Base-by-base conservation (phyloP, 2,797 vertebrate genomes). In the Darevskia nairensis region DNA sequence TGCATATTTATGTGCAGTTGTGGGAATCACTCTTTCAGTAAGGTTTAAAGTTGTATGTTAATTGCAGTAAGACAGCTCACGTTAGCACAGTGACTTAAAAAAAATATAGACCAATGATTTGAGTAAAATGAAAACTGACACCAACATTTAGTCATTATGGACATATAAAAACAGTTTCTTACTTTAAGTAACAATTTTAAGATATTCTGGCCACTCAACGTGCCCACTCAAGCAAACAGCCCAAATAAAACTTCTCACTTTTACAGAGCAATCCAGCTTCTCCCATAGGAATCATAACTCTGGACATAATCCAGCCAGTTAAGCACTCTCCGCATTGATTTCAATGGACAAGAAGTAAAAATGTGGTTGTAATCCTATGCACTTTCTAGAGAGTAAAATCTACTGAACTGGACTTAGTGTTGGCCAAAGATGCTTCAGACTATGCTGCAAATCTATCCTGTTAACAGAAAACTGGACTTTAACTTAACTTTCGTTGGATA, bases 41-140 rank as follows among this genome's bases (percentile, higher is more conserved):
- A 83, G 66, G 44, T 72, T 69, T 83, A 77, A 88, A 88, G 41
- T 50, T 68, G 80, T 64, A 88, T 8, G 32, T 13, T 77, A 83
- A 77, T 39, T 77, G 80, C 66, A 77, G 61, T 39, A 76, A 66
- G 81, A 27, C 9, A 83, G 61, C 8, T 50, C 61, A 69, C 3
- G 0, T 68, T 83, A 82, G 29, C 21, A 55, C 50, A 66, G 68
- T 50, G n/a, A 88, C 44, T 69, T 69, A 68, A 29, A 76, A 76
- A 50, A 72, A 72, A 71, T 13, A 64, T 11, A 74, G 46, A 72
- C 9, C 68, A 81, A 81, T 21, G 9, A 9, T 66, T 76, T n/a
- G 35, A 88, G 44, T 39, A 82, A 68, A 74, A 69, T 77, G 50
- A 29, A 82, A 82, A 76, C 2, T 35, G 59, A 68, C 55, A 77